Evolutionary conservation across 2,888 invertebrate genomes (phyloP), one percentile per base, ranked within the genome.

Genomic region (Volucella zonaria): DNA sequence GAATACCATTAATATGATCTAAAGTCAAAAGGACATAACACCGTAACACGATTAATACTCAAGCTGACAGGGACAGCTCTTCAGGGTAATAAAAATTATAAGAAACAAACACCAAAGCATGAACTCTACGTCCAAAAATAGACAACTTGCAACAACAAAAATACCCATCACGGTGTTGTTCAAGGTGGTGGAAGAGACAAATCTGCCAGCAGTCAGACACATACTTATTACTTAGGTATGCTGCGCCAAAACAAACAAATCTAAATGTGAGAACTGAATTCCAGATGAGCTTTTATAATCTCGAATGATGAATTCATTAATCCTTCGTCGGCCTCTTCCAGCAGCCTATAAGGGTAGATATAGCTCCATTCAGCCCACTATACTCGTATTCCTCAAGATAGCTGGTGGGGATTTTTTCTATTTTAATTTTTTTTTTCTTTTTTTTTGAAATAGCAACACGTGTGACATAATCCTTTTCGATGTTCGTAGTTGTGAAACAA

Each of bases 1-100:
- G 58, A n/a, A 38, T 58, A 56, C 40, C 78, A 70, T 82, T 78
- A 59, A 74, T 52, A 51, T 68, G 61, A 58, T 67, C 58, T 18
- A 15, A 4, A 14, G 40, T 31, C 67, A 56, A 52, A 52, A 15
- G 8, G 15, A 23, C 49, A 54, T 23, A 40, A 47, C 56, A 47
- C 31, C 43, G 18, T 67, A 43, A 31, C 54, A 66, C 56, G 77
- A 82, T 62, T 67, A 73, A 70, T 59, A 81, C 51, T 47, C 51
- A 47, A 59, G 51, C 58, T 78, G 68, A 74, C 82, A 74, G 51
- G 68, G 68, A 68, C 82, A 74, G 56, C 66, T 71, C 61, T 47
- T 56, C 76, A 66, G 47, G 42, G 43, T 68, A 62, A 74, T 56
- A 56, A 74, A 74, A 75, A 62, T 4, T 3, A 23, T 23, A 23